These are phyloP conservation scores for Lithophane leautieri DNA, from an alignment of 2,888 invertebrate genomes.

Conservation along the genomic window DNA sequence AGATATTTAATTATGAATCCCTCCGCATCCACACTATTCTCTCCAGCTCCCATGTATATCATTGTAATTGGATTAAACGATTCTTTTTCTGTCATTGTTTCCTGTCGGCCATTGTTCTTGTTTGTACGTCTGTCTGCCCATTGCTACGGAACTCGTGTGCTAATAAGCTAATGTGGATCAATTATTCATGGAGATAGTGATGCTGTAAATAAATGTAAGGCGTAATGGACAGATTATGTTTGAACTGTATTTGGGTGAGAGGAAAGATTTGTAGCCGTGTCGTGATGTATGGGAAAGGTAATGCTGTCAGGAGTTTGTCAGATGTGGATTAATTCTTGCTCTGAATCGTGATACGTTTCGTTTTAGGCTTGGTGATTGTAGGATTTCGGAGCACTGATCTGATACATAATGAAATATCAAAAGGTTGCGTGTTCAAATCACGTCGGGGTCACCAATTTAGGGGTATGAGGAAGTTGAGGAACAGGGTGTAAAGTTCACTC, in stretches of 20 bases:
- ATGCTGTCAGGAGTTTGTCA: slow-evolving; percentile 26
- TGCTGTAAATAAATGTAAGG: slow-evolving; percentile 52
- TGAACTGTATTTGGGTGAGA: slow-evolving; percentile 48
- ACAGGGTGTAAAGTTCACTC: too few species aligned
- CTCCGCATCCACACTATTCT: slow-evolving; percentile 73
- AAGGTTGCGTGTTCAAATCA: slow-evolving; percentile 98
- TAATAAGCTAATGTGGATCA: slow-evolving; percentile 88
- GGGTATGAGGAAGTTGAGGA: too few species aligned
- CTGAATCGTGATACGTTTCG: neutral
- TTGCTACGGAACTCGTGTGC: slow-evolving; percentile 75
- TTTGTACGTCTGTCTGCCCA: slow-evolving; percentile 78
- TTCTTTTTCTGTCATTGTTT: slow-evolving; percentile 88
- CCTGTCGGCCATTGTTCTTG: slow-evolving; percentile 84
- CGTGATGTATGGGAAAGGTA: slow-evolving; percentile 47
- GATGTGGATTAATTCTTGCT: slow-evolving; percentile 30
- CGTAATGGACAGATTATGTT: slow-evolving; percentile 69
- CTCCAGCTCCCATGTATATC: slow-evolving; percentile 76
- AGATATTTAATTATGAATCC: neutral
- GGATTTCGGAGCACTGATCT: too few species aligned
- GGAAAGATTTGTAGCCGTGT: slow-evolving; percentile 39
- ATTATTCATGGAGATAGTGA: slow-evolving; percentile 85
- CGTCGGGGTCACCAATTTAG: slow-evolving; percentile 94
- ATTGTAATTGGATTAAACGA: slow-evolving; percentile 89
- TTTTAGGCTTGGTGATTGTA: neutral
- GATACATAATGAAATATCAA: too few species aligned